phyloP scores from a whole-genome alignment of 2,113 vertebrate species.

The Aegotheles bennettii region DNA sequence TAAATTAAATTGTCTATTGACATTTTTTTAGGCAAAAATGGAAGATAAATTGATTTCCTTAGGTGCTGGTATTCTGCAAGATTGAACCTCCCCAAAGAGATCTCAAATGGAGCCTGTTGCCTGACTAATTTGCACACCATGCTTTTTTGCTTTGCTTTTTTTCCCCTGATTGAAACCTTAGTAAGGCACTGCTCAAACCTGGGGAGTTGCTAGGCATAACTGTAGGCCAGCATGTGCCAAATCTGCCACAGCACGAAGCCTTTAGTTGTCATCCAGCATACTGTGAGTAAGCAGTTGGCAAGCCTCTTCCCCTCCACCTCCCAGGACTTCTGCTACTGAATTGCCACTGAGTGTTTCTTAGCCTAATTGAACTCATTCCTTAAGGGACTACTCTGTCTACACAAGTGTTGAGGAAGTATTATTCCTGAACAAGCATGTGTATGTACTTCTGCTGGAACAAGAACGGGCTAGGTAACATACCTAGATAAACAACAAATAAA shows the following conservation, averaged over 20 bases:
- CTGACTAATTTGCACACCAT: neutral
- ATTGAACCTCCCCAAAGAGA: neutral
- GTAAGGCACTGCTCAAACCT: neutral
- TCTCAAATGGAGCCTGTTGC: neutral
- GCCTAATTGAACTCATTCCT: constrained; percentile 53
- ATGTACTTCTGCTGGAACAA: neutral
- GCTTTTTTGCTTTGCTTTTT: neutral
- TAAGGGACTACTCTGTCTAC: constrained; percentile 37
- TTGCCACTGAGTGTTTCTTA: constrained; percentile 35
- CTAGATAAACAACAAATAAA: neutral
- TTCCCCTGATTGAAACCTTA: neutral
- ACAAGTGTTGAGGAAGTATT: constrained; percentile 30
- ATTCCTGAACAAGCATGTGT: neutral
- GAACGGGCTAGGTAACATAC: neutral
- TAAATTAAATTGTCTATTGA: neutral
- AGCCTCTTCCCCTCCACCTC: neutral
- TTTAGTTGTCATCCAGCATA: constrained; percentile 26
- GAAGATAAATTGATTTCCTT: constrained; percentile 10
- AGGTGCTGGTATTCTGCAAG: neutral
- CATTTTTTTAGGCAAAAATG: neutral
- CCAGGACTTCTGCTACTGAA: constrained; percentile 50
- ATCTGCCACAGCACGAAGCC: constrained; percentile 32
- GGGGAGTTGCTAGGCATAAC: neutral
- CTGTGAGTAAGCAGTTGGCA: constrained; percentile 22
- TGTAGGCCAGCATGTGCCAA: constrained; percentile 29